Conservation (phyloP, 2,888 invertebrate genomes). For the Cephus runcator region DNA sequence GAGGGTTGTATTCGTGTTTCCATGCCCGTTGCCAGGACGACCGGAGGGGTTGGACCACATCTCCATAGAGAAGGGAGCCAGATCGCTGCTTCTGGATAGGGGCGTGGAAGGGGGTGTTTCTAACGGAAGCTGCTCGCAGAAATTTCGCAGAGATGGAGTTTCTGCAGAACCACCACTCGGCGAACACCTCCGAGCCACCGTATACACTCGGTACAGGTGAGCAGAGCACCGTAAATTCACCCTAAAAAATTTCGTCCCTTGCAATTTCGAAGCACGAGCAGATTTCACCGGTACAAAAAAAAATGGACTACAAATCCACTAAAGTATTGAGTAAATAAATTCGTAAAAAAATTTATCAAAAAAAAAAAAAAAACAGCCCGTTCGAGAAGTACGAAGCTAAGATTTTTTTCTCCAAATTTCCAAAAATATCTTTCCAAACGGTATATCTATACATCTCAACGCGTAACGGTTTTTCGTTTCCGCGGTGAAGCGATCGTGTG, state of each 20-base stretch:
- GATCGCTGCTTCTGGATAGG: constrained; percentile 33
- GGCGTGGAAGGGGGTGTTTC: constrained; percentile 56
- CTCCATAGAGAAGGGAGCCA: constrained; percentile 46
- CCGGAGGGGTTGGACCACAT: constrained; percentile 63
- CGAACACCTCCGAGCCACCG: constrained; percentile 63
- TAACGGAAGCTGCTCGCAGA: constrained; percentile 52
- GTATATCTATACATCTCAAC: background rate
- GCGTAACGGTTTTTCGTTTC: background rate
- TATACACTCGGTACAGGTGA: constrained; percentile 62
- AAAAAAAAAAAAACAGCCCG: background rate
- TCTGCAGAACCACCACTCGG: constrained; percentile 64
- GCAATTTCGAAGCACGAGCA: background rate
- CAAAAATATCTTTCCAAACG: background rate
- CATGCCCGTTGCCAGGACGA: constrained; percentile 56
- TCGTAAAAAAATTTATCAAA: background rate
- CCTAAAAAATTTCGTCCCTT: background rate
- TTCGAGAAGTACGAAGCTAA: background rate
- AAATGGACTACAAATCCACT: background rate
- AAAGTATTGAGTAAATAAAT: background rate
- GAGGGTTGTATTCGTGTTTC: constrained; percentile 12
- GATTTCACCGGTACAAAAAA: background rate
- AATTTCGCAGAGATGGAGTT: constrained; percentile 65
- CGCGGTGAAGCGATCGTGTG: background rate
- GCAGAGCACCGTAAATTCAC: constrained; percentile 3
- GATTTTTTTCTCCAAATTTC: background rate